phyloP scores from a whole-genome alignment of 2,113 vertebrate genomes.

The Kobus ellipsiprymnus region DNA sequence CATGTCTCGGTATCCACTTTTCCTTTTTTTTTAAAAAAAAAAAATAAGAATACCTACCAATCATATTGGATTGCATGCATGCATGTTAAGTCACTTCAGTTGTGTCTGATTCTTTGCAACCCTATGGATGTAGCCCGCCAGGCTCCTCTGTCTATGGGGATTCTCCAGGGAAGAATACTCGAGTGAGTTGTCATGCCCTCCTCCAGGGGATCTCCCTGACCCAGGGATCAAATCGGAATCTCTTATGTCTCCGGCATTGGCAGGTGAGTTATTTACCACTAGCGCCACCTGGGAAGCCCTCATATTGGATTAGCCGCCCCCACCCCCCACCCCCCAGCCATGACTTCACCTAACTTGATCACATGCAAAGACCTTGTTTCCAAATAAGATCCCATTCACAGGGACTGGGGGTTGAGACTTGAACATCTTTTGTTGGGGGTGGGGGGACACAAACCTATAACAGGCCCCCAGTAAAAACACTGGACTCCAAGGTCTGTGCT shows the following conservation, averaged over 20 bases:
- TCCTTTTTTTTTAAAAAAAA: background rate
- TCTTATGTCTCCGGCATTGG: background rate
- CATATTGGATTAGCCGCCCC: background rate
- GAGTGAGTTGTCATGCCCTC: background rate
- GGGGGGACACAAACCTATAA: background rate
- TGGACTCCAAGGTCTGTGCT: background rate
- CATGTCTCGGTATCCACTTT: no score
- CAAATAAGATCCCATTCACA: background rate
- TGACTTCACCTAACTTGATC: no score
- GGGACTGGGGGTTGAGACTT: background rate
- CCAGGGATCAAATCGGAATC: background rate
- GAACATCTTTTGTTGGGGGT: background rate
- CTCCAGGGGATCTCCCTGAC: background rate
- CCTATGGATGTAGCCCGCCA: background rate
- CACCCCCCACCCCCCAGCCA: no score
- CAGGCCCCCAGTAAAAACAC: background rate
- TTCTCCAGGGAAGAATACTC: background rate
- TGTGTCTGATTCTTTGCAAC: background rate
- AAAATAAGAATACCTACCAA: background rate
- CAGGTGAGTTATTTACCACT: background rate
- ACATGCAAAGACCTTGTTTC: background rate
- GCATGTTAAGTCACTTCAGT: background rate
- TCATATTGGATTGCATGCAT: background rate
- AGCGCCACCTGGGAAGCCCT: background rate
- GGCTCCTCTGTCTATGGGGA: background rate